Base-by-base conservation (phyloP, 2,113 vertebrate genomes). In the Coptodon bakossiorum region DNA sequence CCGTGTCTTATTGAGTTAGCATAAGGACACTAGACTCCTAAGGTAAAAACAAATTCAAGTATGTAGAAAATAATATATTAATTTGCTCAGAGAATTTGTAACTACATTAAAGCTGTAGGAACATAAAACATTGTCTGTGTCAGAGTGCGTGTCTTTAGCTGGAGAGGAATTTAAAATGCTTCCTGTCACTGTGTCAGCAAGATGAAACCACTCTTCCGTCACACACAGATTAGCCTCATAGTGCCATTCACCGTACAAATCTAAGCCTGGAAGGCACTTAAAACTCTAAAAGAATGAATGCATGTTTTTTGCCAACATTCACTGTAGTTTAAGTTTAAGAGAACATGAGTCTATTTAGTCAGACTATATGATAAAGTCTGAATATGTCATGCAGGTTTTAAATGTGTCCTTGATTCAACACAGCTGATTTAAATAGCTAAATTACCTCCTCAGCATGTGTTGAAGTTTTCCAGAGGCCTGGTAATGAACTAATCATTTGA, bases 141-240 rank as follows among this genome's bases (percentile, higher is more conserved):
- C 29, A 2, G 29, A 63, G 14, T 79, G 43, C 27, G 17, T 31
- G 43, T 61, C 8, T 85, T 76, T 83, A 19, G 27, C 14, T 16
- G 2, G 9, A 56, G 22, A 87, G 36, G 53, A 68, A 73, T 88
- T 66, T 76, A 24, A 90, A 82, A 56, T 80, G 63, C 82, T 94
- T 94, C 86, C 91, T 94, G 90, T 88, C 80, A 73, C 19, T 16
- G 5, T 81, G 73, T 93, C 90, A 87, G 83, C 81, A 73, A 31
- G 48, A 88, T 66, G 16, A 86, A 86, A 53, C 36, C 0, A 11
- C 52, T 76, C 34, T 87, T 48, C 59, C 12, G 6, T 85, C 71
- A 29, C 48, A 63, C 40, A 66, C 79, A 57, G 19, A 31, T 73
- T 53, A 52, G 17, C 66, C 24, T 19, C 12, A 40, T 50, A 87